Percentiles rank a stretch among this genome's conserved stretches.
Evolutionary conservation across 2,797 vertebrate species (phyloP).

Genomic region (Malurus splendens): DNA sequence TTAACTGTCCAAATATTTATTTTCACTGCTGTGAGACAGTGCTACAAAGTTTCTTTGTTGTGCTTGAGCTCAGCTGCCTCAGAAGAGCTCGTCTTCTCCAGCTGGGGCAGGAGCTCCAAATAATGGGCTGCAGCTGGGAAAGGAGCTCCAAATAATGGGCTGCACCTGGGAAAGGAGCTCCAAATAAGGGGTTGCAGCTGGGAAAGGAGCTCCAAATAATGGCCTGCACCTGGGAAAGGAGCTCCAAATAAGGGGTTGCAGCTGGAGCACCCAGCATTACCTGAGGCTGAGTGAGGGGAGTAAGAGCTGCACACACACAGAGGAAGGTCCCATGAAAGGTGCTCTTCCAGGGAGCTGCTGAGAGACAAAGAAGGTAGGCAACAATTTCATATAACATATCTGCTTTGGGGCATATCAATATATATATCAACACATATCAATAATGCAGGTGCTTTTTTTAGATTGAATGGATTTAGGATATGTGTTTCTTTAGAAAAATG

Average conservation of each 20-base stretch:
- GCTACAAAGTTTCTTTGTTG: neutral
- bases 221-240: neutral
- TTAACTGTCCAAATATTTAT: neutral
- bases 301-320: fast-evolving
- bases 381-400: neutral
- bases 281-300: fast-evolving
- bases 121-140: fast-evolving
- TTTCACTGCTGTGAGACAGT: neutral
- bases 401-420: neutral
- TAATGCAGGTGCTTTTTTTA: neutral
- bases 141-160: fast-evolving
- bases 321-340: fast-evolving
- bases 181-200: too few relatives aligned
- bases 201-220: fast-evolving
- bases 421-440: too few relatives aligned
- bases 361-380: neutral
- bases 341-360: neutral
- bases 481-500: neutral
- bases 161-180: neutral
- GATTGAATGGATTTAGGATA: neutral
- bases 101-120: too few relatives aligned
- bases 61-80: neutral
- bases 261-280: neutral
- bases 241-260: fast-evolving
- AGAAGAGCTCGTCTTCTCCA: neutral